Evolutionary conservation across 2,888 invertebrate species (phyloP).

Genomic region (Rhagonycha lutea): DNA sequence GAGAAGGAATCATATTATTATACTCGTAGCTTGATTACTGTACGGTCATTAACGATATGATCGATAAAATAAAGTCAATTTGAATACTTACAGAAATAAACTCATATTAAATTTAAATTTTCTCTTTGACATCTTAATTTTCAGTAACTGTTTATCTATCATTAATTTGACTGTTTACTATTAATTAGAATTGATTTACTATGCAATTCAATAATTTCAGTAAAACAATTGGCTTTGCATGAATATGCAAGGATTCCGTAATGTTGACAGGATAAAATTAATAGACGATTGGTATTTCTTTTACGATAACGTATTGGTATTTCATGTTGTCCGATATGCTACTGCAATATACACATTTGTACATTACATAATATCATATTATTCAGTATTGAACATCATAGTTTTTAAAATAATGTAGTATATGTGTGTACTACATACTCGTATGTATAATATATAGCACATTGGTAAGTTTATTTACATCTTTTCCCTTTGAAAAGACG

Average conservation of each 20-base stretch:
- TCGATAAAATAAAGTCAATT: too few relatives aligned
- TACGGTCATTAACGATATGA: too few relatives aligned
- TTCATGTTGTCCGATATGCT: background rate
- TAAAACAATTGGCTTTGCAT: constrained; percentile 36
- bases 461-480: background rate
- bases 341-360: too few relatives aligned
- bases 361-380: too few relatives aligned
- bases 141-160: background rate
- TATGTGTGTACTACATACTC: too few relatives aligned
- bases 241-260: constrained; percentile 21
- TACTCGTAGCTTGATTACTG: too few relatives aligned
- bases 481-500: background rate
- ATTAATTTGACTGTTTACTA: background rate
- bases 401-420: background rate
- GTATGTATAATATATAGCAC: background rate
- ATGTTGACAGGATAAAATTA: constrained; percentile 21
- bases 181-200: constrained; percentile 33
- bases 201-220: constrained; percentile 41
- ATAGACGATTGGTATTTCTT: constrained; percentile 20
- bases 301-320: constrained; percentile 5
- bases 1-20: too few relatives aligned
- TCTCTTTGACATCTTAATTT: background rate
- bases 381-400: too few relatives aligned
- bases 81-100: too few relatives aligned
- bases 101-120: too few relatives aligned